Conservation (phyloP, 2,888 invertebrate species). For the Tigriopus californicus region DNA sequence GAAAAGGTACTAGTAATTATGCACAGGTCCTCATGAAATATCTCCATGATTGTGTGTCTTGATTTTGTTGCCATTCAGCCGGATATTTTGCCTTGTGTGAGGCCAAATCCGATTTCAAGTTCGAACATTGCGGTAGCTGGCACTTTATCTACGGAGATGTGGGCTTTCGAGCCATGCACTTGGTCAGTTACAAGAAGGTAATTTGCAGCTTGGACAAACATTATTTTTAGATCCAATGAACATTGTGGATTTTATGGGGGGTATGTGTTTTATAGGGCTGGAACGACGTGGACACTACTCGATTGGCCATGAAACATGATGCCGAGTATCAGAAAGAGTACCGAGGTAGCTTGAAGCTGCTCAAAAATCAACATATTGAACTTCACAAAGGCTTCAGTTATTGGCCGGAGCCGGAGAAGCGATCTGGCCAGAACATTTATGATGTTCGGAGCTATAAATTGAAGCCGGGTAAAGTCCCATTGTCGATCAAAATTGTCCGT, state of each 20-base stretch:
- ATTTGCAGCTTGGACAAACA: neutral
- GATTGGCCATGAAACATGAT: neutral
- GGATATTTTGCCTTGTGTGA: neutral
- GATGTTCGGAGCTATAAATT: slow-evolving; percentile 9
- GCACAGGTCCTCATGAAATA: too few species aligned
- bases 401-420: slow-evolving; percentile 5
- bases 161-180: slow-evolving; percentile 3
- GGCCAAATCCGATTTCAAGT: neutral
- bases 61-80: neutral
- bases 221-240: neutral
- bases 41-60: neutral
- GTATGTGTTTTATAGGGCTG: neutral
- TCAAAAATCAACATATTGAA: neutral
- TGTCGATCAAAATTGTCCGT: neutral
- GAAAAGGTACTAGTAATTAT: neutral
- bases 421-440: slow-evolving; percentile 11
- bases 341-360: neutral
- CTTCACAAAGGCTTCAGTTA: slow-evolving; percentile 8
- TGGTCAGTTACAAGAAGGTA: neutral
- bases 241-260: neutral
- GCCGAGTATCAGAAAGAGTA: neutral
- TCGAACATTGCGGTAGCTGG: slow-evolving; percentile 1
- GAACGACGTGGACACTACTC: neutral
- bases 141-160: neutral
- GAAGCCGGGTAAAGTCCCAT: slow-evolving; percentile 15